These are phyloP conservation scores for Plectrocnemia conspersa DNA, from an alignment of 1,140 invertebrate genomes.

Conservation along the genomic window DNA sequence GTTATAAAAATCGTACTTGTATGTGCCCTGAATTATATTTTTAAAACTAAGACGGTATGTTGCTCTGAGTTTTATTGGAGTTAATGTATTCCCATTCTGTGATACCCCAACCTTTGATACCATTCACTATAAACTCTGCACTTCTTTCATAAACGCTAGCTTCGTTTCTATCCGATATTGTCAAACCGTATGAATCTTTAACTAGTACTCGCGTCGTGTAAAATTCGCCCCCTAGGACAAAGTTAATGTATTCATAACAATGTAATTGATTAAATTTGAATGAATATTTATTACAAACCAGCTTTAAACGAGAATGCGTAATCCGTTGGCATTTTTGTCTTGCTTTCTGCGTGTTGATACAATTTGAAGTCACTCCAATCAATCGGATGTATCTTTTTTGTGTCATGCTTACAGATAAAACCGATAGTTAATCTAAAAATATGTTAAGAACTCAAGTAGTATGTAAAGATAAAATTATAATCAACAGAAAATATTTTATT, in stretches of 20 bases:
- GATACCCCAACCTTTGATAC: slow-evolving; percentile 59
- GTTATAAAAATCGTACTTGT: too few relatives aligned
- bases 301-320: slow-evolving; percentile 60
- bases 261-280: neutral
- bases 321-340: slow-evolving; percentile 54
- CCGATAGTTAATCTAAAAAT: slow-evolving; percentile 60
- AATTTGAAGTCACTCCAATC: slow-evolving; percentile 55
- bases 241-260: slow-evolving; percentile 13
- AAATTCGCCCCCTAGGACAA: slow-evolving; percentile 43
- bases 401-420: slow-evolving; percentile 56
- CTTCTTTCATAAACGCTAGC: slow-evolving; percentile 61
- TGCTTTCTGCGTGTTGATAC: slow-evolving; percentile 61
- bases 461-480: neutral
- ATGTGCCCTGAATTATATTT: too few relatives aligned
- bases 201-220: slow-evolving; percentile 55
- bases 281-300: slow-evolving; percentile 45
- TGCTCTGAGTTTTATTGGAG: too few relatives aligned
- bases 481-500: neutral
- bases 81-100: slow-evolving; percentile 67
- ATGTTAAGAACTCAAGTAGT: slow-evolving; percentile 5
- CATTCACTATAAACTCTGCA: slow-evolving; percentile 58
- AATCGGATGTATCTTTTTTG: slow-evolving; percentile 53
- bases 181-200: slow-evolving; percentile 56
- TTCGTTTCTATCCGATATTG: slow-evolving; percentile 63
- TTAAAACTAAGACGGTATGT: too few relatives aligned